These are phyloP conservation scores for Hyla sarda DNA, from an alignment of 2,113 vertebrate genomes.

Conservation along the genomic window DNA sequence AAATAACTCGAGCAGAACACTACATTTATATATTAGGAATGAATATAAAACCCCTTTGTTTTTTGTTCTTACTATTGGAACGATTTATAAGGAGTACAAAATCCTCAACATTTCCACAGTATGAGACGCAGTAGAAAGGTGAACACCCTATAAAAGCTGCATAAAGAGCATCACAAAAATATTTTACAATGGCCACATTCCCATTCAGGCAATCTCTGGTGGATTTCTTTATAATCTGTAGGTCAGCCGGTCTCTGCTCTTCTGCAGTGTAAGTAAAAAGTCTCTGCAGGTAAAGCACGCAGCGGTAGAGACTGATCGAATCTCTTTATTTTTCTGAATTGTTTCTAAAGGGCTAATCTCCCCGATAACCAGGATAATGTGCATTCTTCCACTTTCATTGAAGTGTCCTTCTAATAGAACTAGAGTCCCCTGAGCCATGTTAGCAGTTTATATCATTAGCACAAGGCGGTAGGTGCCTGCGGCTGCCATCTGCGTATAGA, in stretches of 20 bases:
- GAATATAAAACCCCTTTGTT: not conserved
- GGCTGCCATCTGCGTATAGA: too few relatives aligned
- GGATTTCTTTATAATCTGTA: not conserved
- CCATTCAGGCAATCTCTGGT: not conserved
- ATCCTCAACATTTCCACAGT: not conserved
- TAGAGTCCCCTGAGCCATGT: not conserved
- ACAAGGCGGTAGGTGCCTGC: too few relatives aligned
- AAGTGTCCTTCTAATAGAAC: constrained; percentile 3
- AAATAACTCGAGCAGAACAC: not conserved
- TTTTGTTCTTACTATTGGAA: not conserved
- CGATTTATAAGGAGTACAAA: not conserved
- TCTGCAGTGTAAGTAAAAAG: not conserved
- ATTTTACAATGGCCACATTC: not conserved
- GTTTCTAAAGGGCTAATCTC: too few relatives aligned
- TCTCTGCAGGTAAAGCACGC: not conserved
- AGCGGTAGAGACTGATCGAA: not conserved
- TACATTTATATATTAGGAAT: too few relatives aligned
- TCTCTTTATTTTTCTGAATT: not conserved
- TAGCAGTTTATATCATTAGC: not conserved
- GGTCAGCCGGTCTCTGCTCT: not conserved
- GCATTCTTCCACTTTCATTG: not conserved
- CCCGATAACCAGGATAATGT: not conserved
- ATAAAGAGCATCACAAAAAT: not conserved
- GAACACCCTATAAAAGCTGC: not conserved
- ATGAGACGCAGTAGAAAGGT: not conserved